A percentile compares a stretch with the other conserved stretches of the same genome.
Conservation (phyloP, 2,113 vertebrate genomes). For the Corythoichthys intestinalis region DNA sequence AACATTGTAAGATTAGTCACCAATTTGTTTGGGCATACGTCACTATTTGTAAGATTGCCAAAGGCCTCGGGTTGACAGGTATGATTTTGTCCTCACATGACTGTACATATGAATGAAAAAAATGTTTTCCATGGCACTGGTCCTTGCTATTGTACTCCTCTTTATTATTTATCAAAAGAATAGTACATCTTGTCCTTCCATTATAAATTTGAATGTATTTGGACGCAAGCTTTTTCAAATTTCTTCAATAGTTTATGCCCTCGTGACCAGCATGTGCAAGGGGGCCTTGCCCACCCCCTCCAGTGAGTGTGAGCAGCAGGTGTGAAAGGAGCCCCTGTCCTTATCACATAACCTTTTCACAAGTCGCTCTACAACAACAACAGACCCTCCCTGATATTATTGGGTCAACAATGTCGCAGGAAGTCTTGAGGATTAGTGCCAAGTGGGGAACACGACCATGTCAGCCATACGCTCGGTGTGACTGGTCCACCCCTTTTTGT, state of each 20-base stretch:
- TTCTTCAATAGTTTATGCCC: not conserved
- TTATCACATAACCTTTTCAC: constrained; percentile 63
- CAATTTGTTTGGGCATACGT: too few relatives aligned
- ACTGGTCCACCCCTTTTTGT: constrained; percentile 37
- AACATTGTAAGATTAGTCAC: too few relatives aligned
- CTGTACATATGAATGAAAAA: too few relatives aligned
- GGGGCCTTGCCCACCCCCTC: constrained; percentile 5
- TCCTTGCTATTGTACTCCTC: not conserved
- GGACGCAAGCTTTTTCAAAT: not conserved
- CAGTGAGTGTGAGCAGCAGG: constrained; percentile 51
- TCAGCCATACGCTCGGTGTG: constrained; percentile 29
- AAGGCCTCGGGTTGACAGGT: too few relatives aligned
- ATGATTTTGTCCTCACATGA: too few relatives aligned
- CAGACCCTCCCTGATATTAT: constrained; percentile 60
- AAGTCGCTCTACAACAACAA: constrained; percentile 58
- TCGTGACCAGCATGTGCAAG: not conserved
- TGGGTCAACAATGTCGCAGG: constrained; percentile 64
- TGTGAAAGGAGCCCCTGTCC: constrained; percentile 50
- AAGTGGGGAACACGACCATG: constrained; percentile 55
- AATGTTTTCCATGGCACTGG: constrained; percentile 7
- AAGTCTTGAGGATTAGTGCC: constrained; percentile 60
- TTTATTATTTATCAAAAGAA: not conserved
- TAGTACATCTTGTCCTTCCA: not conserved
- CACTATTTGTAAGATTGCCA: too few relatives aligned
- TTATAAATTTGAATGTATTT: not conserved